A percentile compares a stretch with the other conserved stretches of the same genome.
Evolutionary conservation across 1,140 invertebrate genomes (phyloP).

Genomic region (Caenorhabditis tropicalis): DNA sequence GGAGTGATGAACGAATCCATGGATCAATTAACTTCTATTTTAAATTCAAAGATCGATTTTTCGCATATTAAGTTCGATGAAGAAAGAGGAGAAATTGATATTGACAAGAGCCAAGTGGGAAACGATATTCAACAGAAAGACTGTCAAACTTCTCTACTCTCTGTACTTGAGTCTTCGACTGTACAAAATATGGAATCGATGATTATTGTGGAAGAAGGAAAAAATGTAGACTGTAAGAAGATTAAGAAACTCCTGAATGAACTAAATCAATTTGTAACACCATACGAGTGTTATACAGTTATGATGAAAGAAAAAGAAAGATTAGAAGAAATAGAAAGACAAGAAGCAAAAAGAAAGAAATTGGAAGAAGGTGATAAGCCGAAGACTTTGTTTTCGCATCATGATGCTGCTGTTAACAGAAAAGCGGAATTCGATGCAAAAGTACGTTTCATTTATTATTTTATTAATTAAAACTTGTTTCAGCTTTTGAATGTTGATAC

Average conservation of each 20-base stretch:
- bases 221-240: not conserved
- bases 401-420: not conserved
- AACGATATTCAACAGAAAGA: not conserved
- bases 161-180: not conserved
- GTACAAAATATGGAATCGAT: not conserved
- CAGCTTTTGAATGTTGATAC: slow-evolving; percentile 35
- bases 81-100: slow-evolving; percentile 29
- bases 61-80: slow-evolving; percentile 47
- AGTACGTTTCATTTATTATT: not conserved
- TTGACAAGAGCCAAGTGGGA: not conserved
- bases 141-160: not conserved
- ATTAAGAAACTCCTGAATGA: not conserved
- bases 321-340: slow-evolving; percentile 26
- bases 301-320: slow-evolving; percentile 27
- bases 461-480: slow-evolving; percentile 6
- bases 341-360: slow-evolving; percentile 37
- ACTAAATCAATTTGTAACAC: slow-evolving; percentile 55
- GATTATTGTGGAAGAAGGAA: slow-evolving; percentile 1
- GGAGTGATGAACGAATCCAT: not conserved
- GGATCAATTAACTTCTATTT: not conserved
- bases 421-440: not conserved
- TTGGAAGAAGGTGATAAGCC: slow-evolving; percentile 1
- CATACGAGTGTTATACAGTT: slow-evolving; percentile 55
- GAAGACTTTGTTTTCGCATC: slow-evolving; percentile 18
- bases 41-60: slow-evolving; percentile 46